A percentile compares a stretch with the other conserved stretches of the same genome.
phyloP scores from a whole-genome alignment of 1,140 invertebrate genomes.

The Teleopsis dalmanni region DNA sequence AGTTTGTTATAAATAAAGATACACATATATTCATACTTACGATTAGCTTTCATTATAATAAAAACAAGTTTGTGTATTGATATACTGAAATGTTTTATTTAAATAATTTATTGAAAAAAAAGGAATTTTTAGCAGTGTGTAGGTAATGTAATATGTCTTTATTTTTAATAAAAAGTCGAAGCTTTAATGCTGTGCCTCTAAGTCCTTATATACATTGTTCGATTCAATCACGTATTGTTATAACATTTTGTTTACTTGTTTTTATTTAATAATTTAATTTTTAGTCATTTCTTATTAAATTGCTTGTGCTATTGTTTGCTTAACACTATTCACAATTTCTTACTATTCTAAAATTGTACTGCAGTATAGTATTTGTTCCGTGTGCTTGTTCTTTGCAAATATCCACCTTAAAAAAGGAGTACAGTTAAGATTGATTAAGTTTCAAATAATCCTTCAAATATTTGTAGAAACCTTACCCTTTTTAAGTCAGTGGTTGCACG shows the following conservation, averaged over 20 bases:
- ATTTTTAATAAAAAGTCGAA: too few species aligned
- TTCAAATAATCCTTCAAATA: too few species aligned
- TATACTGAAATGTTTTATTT: too few species aligned
- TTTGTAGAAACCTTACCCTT: constrained; percentile 18
- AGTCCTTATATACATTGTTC: too few species aligned
- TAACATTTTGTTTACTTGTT: not conserved
- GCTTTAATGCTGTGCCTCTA: too few species aligned
- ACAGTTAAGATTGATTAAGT: not conserved
- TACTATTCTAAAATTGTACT: constrained; percentile 45
- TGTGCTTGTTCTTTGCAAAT: constrained; percentile 40
- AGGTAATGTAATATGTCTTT: too few species aligned
- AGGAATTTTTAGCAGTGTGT: too few species aligned
- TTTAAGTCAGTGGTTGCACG: constrained; percentile 34
- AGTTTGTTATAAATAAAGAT: too few species aligned
- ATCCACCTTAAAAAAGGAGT: constrained; percentile 28
- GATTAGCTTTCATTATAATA: too few species aligned
- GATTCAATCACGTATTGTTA: not conserved
- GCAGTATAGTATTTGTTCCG: constrained; percentile 39
- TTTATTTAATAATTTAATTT: not conserved
- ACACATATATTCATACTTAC: too few species aligned
- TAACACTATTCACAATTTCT: constrained; percentile 43
- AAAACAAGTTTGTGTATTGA: too few species aligned
- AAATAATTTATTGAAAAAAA: too few species aligned
- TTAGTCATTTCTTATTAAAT: not conserved
- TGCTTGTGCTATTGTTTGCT: not conserved